A percentile compares a stretch with the other conserved stretches of the same genome.
Evolutionary conservation across 2,113 vertebrate genomes (phyloP).

Genomic region (Falco punctatus): DNA sequence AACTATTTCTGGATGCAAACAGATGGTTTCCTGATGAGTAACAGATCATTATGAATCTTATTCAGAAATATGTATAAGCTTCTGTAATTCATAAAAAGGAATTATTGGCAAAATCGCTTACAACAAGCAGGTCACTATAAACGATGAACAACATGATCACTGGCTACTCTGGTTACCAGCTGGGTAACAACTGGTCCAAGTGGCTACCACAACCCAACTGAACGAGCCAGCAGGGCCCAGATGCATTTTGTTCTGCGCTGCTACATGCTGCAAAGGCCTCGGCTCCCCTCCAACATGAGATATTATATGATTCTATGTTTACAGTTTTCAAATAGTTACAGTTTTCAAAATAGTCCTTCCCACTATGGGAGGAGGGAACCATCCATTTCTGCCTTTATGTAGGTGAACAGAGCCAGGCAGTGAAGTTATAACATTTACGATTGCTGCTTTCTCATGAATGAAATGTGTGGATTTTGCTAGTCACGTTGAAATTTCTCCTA

Average conservation of each 20-base stretch:
- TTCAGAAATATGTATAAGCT: neutral
- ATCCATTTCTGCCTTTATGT: neutral
- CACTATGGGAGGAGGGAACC: neutral
- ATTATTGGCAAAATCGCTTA: neutral
- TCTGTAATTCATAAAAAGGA: neutral
- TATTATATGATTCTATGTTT: neutral
- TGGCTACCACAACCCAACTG: neutral
- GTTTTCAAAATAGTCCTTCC: neutral
- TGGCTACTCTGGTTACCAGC: neutral
- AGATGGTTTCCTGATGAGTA: neutral
- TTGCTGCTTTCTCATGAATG: neutral
- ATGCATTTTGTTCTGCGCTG: neutral
- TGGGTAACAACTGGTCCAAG: neutral
- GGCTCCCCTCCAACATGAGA: neutral
- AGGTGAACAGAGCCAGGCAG: neutral
- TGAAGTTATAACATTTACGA: neutral
- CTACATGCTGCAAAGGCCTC: neutral
- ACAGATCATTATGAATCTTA: neutral
- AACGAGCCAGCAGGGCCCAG: neutral
- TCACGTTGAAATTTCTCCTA: neutral
- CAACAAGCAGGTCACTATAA: neutral
- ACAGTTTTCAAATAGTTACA: neutral
- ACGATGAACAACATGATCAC: neutral
- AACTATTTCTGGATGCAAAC: slow-evolving; percentile 3
- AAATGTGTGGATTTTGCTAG: neutral